phyloP scores from a whole-genome alignment of 2,797 vertebrate species.

The Pseudopleuronectes americanus region DNA sequence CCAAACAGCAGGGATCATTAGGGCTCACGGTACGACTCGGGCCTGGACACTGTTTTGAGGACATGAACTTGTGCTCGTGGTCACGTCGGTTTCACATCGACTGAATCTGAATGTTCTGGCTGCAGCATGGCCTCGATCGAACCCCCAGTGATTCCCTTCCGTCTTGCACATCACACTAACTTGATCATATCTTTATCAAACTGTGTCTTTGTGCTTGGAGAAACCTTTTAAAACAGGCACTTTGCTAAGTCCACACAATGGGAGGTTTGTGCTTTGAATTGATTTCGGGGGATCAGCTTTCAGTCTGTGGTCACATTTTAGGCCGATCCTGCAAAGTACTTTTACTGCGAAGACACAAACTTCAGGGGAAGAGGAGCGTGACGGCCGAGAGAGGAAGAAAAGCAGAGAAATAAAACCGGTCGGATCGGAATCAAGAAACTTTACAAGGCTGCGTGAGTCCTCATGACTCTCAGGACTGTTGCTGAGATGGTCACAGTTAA shows the following conservation, averaged over 20 bases:
- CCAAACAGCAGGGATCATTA: neutral
- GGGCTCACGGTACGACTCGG: conserved; percentile 6
- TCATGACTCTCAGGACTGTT: conserved; percentile 14
- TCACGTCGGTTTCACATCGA: neutral
- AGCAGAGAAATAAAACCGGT: neutral
- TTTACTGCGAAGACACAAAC: conserved; percentile 4
- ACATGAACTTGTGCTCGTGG: neutral
- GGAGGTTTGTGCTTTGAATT: conserved; percentile 56
- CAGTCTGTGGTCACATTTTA: conserved; percentile 18
- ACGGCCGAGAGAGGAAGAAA: neutral
- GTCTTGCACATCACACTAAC: neutral
- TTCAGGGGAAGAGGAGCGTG: neutral
- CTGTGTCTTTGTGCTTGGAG: conserved; percentile 53
- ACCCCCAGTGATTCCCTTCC: too few species aligned
- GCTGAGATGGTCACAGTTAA: conserved; percentile 31
- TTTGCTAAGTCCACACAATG: conserved; percentile 18
- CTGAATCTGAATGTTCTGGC: neutral
- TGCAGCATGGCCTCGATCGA: too few species aligned
- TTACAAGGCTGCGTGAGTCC: neutral
- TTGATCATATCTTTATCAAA: conserved; percentile 10
- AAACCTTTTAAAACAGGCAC: conserved; percentile 60
- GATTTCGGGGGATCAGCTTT: conserved; percentile 10
- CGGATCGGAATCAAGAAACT: neutral
- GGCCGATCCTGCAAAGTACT: conserved; percentile 27
- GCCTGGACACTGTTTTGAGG: neutral